These are phyloP conservation scores for Labeo rohita DNA, from an alignment of 2,113 vertebrate genomes.

Conservation along the genomic window DNA sequence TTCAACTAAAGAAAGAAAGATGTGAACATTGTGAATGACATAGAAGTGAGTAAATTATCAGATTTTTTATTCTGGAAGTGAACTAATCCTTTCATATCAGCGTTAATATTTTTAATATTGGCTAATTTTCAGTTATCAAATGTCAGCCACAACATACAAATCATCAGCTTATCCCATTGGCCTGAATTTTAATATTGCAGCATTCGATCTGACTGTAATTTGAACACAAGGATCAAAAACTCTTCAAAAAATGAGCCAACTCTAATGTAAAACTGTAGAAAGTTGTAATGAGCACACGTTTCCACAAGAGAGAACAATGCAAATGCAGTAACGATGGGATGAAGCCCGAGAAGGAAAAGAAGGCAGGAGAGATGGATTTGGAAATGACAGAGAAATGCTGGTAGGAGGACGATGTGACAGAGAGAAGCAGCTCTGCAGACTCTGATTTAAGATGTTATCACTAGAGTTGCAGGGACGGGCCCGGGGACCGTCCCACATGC, in stretches of 20 bases:
- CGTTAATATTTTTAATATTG: background rate
- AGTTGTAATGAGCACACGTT: background rate
- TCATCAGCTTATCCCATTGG: background rate
- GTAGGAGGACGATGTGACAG: constrained; percentile 43
- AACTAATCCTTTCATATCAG: background rate
- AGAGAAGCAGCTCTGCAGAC: constrained; percentile 7
- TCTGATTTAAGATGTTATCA: constrained; percentile 42
- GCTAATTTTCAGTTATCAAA: background rate
- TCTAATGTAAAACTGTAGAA: background rate
- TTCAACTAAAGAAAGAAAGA: too few species aligned
- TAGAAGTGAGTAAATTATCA: too few species aligned
- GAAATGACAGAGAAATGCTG: constrained; percentile 40
- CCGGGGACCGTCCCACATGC: constrained; percentile 27
- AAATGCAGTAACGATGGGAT: constrained; percentile 18
- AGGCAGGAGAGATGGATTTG: constrained; percentile 16
- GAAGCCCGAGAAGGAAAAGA: constrained; percentile 21
- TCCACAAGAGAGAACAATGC: constrained; percentile 7
- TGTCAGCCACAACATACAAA: too few species aligned
- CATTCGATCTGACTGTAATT: background rate
- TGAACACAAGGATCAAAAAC: background rate
- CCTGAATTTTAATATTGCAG: background rate
- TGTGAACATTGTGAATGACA: too few species aligned
- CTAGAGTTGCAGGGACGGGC: constrained; percentile 29
- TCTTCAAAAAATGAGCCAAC: background rate
- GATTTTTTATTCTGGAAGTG: too few species aligned